Conservation (phyloP, 37 sponge, comb jelly and placozoan species). For the Mnemiopsis leidyi region DNA sequence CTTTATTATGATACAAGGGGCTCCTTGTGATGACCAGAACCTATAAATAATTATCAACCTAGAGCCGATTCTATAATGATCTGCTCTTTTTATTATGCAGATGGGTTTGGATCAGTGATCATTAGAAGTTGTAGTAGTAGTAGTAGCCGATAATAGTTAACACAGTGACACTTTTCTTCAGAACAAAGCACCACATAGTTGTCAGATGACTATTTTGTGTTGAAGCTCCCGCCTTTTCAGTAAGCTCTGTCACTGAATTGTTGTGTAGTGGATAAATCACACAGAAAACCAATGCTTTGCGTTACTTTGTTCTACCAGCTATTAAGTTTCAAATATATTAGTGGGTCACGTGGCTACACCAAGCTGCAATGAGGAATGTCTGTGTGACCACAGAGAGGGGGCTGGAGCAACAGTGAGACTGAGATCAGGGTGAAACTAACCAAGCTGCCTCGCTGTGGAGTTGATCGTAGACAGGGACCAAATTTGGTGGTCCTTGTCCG, state of each 20-base stretch:
- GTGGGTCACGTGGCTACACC: constrained; percentile 4
- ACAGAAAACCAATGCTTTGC: neutral
- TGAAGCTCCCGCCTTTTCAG: too few relatives aligned
- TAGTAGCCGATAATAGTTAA: neutral
- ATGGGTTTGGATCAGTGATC: neutral
- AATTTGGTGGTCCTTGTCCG: neutral
- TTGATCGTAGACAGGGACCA: neutral
- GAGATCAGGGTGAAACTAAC: too few relatives aligned
- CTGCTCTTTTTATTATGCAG: neutral
- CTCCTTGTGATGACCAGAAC: too few relatives aligned
- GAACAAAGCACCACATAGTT: neutral
- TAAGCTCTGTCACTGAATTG: too few relatives aligned
- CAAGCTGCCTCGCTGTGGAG: too few relatives aligned
- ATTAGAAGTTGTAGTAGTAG: too few relatives aligned
- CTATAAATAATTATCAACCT: neutral
- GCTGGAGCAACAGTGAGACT: too few relatives aligned
- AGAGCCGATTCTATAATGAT: neutral
- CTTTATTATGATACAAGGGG: too few relatives aligned
- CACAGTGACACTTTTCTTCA: neutral
- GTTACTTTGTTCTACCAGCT: constrained; percentile 19
- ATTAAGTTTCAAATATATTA: neutral
- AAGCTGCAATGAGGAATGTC: neutral
- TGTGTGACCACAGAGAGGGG: neutral
- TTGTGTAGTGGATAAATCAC: too few relatives aligned
- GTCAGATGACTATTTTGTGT: neutral